phyloP scores from a whole-genome alignment of 2,113 vertebrate species.

The Paradoxurus hermaphroditus region DNA sequence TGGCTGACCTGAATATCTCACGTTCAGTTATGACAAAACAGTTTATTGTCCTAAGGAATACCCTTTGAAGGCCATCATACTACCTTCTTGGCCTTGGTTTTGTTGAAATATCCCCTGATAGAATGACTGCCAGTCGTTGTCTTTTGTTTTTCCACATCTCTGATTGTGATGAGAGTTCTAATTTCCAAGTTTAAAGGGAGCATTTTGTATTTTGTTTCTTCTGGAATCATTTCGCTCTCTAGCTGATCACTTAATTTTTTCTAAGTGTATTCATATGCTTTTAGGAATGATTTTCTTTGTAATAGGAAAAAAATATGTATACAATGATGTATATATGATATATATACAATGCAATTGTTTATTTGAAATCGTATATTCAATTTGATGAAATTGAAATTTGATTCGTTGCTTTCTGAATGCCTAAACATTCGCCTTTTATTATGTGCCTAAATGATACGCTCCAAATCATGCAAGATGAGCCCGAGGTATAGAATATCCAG shows the following conservation, averaged over 20 bases:
- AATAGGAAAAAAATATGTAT: not conserved
- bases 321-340: not conserved
- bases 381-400: not conserved
- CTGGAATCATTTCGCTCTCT: not conserved
- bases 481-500: not conserved
- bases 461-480: not conserved
- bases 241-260: not conserved
- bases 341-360: not conserved
- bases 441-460: not conserved
- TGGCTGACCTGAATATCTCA: not conserved
- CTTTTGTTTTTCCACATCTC: not conserved
- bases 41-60: not conserved
- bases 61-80: not conserved
- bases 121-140: not conserved
- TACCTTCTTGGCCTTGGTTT: not conserved
- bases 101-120: not conserved
- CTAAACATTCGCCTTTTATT: not conserved
- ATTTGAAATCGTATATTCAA: too few relatives aligned
- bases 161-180: not conserved
- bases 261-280: not conserved
- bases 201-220: not conserved
- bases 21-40: not conserved
- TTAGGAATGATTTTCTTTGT: conserved; percentile 5
- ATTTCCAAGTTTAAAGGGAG: conserved; percentile 14
- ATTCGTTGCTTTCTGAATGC: not conserved